Base-by-base conservation (phyloP, 64 coral and sea anemone genomes). In the Actinia equina region DNA sequence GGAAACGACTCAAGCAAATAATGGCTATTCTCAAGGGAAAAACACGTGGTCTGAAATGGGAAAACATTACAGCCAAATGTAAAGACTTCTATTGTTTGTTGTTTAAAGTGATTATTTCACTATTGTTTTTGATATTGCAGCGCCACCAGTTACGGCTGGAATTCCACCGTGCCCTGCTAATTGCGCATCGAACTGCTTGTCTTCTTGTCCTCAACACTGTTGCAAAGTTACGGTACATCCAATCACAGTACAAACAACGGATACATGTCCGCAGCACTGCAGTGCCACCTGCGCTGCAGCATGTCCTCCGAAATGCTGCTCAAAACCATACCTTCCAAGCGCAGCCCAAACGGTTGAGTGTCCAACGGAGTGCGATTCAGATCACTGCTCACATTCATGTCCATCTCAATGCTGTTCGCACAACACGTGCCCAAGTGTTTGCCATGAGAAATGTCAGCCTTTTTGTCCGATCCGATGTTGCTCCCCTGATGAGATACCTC, bases 181-280 rank as follows among this genome's bases (percentile, higher is more conserved):
- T 19, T 86, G 85, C 64, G 49, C 44, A 25, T 27, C 52, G 9
- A 82, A 22, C 52, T 92, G 90, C 56, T 7, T 43, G 7, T 45
- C 56, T 15, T 26, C 85, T 22, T 92, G 90, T 52, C 90, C 77
- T 17, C 14, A 69, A 54, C 90, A 87, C 27, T 92, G 90, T 27
- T 92, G 90, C n/a, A 86, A 82, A 87, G 85, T 57, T 67, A 53
- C 59, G 17, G 46, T n/a, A 13, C 5, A n/a, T 41, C 77, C 71
- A 4, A 16, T 63, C 53, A 53, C 44, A 6, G 80, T 51, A 14
- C 83, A 25, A 7, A 85, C 7, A 61, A 10, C 59, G 6, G 7
- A 6, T 6, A 12, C 44, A 1, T 92, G 90, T 77, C 85, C 90
- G 82, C 80, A 59, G 18, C 43, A 83, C 16, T 92, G 90, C 46